Evolutionary conservation across 1,140 invertebrate genomes (phyloP), one percentile per base, ranked within the genome.

Genomic region (Aleiodes sp.): DNA sequence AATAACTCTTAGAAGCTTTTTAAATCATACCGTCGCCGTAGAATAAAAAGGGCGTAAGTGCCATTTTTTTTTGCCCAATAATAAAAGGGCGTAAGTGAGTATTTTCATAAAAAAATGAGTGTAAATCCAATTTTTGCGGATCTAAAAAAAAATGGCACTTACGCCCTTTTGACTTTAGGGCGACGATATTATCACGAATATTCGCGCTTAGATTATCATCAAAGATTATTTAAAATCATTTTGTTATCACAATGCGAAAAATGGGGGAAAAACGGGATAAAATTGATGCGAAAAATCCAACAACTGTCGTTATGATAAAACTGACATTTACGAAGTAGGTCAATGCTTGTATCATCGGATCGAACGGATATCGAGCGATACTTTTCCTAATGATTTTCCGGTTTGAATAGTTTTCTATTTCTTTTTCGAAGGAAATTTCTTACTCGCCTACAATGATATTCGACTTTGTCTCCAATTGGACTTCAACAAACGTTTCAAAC

Each of bases 351-450:
- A 52, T 16, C 46, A 16, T 24, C n/a, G 21, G 31, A 65, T 65
- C 43, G 31, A 65, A 56, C 43, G 63, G 19, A 65, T 65, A 65
- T 65, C 43, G 63, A 65, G 29, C 39, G 37, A 33, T 43, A 64
- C 61, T 64, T 14, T 9, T 64, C 12, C 61, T 43, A 64, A 43
- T 26, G 61, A 64, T 41, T 64, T 64, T 64, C 61, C 37, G 61
- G 61, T 43, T 41, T 43, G 16, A 52, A 24, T n/a, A 19, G 46
- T 29, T 26, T 65, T 33, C 41, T 31, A 21, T 26, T 31, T 31
- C 19, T 12, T 41, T 39, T 14, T 6, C 33, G 14, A 21, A 29
- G 41, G 46, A 24, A 12, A 12, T 52, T 9, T 16, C 7, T 16
- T 24, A 9, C 46, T 52, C 46, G 14, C 19, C 9, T 3, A 9